Evolutionary conservation across 1,140 invertebrate genomes (phyloP).

Genomic region (Psilanteris sp.): DNA sequence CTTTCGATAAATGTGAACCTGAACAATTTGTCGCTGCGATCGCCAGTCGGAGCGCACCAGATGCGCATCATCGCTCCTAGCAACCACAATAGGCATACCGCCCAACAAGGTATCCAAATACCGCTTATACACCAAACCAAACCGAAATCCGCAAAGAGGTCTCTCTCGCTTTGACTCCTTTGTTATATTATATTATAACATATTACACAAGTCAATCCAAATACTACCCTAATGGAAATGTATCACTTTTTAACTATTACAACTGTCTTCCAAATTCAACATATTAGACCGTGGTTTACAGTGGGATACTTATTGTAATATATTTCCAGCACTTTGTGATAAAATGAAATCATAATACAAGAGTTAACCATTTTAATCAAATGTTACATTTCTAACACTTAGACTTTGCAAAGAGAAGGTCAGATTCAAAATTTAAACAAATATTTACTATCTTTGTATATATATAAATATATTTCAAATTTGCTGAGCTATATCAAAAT

Average conservation of each 20-base stretch:
- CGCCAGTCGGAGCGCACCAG: constrained; percentile 78
- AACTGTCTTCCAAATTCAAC: constrained; percentile 18
- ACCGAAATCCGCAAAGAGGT: constrained; percentile 65
- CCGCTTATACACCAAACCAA: constrained; percentile 80
- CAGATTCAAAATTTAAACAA: too few species aligned
- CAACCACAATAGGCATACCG: constrained; percentile 80
- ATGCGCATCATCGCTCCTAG: constrained; percentile 80
- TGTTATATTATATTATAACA: constrained; percentile 41
- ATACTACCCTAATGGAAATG: constrained; percentile 29
- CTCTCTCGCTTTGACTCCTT: constrained; percentile 65
- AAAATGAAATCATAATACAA: too few species aligned
- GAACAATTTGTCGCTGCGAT: constrained; percentile 79
- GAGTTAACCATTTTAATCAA: too few species aligned
- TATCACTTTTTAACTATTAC: constrained; percentile 1
- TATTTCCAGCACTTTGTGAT: neutral
- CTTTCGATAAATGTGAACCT: constrained; percentile 80
- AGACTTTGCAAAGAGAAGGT: too few species aligned
- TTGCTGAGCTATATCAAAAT: too few species aligned
- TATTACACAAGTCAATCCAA: constrained; percentile 39
- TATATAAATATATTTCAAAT: too few species aligned
- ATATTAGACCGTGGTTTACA: too few species aligned
- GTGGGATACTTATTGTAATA: constrained; percentile 19
- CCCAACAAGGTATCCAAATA: constrained; percentile 80
- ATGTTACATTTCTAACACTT: too few species aligned
- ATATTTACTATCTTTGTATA: too few species aligned